phyloP scores from a whole-genome alignment of 2,888 invertebrate genomes.

The Aricia artaxerxes region DNA sequence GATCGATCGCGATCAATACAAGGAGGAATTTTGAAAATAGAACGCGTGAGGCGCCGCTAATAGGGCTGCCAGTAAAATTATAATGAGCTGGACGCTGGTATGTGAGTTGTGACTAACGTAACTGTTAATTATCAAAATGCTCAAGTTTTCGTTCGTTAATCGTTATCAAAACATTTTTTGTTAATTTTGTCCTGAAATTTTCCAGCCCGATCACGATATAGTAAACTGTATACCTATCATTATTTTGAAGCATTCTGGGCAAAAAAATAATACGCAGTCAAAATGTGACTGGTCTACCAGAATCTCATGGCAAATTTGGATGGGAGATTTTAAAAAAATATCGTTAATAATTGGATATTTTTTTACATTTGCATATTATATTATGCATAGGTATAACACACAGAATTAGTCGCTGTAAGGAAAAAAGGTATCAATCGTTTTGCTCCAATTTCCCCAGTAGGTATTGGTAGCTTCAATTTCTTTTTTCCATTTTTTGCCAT shows the following conservation, averaged over 20 bases:
- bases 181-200: neutral
- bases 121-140: constrained; percentile 2
- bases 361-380: too few species aligned
- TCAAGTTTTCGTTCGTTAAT: neutral
- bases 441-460: too few species aligned
- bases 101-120: constrained; percentile 13
- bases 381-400: too few species aligned
- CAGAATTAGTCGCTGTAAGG: too few species aligned
- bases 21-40: constrained; percentile 68
- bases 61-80: constrained; percentile 53
- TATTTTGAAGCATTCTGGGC: neutral
- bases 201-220: neutral
- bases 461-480: too few species aligned
- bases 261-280: too few species aligned
- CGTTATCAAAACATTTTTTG: neutral
- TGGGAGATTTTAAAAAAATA: too few species aligned
- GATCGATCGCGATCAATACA: constrained; percentile 63
- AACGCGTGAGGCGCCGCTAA: constrained; percentile 63
- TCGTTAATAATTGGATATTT: too few species aligned
- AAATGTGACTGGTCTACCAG: too few species aligned
- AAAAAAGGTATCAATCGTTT: too few species aligned
- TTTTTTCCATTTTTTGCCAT: too few species aligned
- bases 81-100: constrained; percentile 21
- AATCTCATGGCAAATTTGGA: too few species aligned
- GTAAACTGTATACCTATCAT: neutral